Base-by-base conservation (phyloP, 2,888 invertebrate species). In the Polietes domitor region DNA sequence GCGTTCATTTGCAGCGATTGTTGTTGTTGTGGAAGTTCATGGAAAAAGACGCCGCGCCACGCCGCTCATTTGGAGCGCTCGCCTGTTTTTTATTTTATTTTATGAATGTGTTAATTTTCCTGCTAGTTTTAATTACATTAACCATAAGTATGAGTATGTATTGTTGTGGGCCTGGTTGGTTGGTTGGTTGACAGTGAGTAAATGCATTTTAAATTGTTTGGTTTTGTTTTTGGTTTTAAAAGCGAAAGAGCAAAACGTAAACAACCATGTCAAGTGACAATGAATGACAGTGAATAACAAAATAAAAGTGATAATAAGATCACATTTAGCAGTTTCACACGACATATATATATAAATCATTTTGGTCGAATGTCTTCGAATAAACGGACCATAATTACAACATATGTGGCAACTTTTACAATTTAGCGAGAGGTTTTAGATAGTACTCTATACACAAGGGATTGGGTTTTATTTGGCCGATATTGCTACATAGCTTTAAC, bases 51-150 rank as follows among this genome's bases (percentile, higher is more conserved):
- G 47, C 47, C 9, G n/a, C 47, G 41, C 41, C 10, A 10, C 15
- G 6, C 12, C 41, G 41, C 37, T 15, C 65, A 37, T 65, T 65
- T 65, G 32, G 32, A 61, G 26, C 12, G 47, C 47, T 65, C 7
- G 28, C 61, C 61, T 7, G 32, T 70, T 47, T 70, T 63, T 65
- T 61, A n/a, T 65, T 65, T 68, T 47, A n/a, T 24, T 19, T 47
- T n/a, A 7, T 47, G 65, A 24, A 17, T 41, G 68, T 43, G 41
- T 68, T 41, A 10, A 37, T 65, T 37, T 73, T 61, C 12, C 43
- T 21, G 21, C 43, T 41, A 73, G 73, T 43, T 73, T 58, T 43
- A 73, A 73, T 73, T 73, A 61, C 61, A 61, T 61, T 73, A 58
- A 41, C 55, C 17, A 43, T 55, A 9, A 32, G 32, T 32, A 32